phyloP scores from a whole-genome alignment of 2,797 vertebrate genomes.

The Chiroxiphia lanceolata region DNA sequence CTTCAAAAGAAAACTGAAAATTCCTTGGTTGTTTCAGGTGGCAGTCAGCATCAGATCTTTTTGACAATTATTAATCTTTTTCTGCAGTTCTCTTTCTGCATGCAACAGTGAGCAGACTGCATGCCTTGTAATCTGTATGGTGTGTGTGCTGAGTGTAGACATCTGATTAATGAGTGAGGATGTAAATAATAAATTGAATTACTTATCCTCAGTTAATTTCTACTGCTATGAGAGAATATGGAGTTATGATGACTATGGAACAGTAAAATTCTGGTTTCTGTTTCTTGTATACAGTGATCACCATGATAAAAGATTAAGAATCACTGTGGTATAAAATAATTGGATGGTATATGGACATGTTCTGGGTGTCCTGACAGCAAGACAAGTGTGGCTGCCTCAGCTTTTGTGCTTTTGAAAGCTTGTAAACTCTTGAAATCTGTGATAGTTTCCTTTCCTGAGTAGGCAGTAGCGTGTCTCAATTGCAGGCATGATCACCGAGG shows the following conservation, averaged over 20 bases:
- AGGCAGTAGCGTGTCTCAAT: background rate
- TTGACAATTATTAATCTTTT: background rate
- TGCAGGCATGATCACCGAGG: background rate
- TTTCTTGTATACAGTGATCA: background rate
- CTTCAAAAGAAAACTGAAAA: slow-evolving; percentile 33
- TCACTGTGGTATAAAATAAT: background rate
- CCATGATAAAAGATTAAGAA: background rate
- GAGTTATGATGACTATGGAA: background rate
- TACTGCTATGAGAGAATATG: background rate
- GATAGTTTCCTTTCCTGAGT: background rate
- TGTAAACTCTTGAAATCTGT: background rate
- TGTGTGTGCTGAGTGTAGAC: background rate
- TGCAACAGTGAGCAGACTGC: background rate
- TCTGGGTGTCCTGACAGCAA: background rate
- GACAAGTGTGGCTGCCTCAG: background rate
- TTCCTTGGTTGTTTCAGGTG: background rate
- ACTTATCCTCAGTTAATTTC: background rate
- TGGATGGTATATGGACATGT: background rate
- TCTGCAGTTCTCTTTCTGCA: background rate
- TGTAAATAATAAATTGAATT: background rate
- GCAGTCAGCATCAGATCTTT: background rate
- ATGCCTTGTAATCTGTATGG: background rate
- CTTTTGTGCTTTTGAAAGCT: background rate
- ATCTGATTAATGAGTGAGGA: background rate
- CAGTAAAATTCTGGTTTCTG: background rate